Evolutionary conservation across 2,113 vertebrate species (phyloP).

Genomic region (Pollimyrus isidori): DNA sequence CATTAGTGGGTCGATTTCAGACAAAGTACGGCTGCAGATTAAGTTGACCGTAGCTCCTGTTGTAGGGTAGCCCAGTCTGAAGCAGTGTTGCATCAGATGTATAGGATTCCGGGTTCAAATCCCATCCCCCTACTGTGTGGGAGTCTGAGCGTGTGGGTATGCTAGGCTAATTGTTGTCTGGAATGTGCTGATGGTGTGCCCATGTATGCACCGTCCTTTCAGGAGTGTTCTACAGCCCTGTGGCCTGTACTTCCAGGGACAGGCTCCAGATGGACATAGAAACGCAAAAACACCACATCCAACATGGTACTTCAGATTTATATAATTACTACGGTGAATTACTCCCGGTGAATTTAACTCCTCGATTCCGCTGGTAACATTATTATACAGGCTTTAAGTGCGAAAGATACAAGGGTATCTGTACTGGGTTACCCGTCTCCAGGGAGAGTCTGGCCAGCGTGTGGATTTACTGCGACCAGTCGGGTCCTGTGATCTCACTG

Average conservation of each 20-base stretch:
- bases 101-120: not conserved
- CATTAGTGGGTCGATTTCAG: not conserved
- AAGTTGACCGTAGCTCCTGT: not conserved
- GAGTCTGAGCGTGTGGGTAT: not conserved
- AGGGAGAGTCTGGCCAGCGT: not conserved
- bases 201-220: not conserved
- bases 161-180: not conserved
- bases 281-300: not conserved
- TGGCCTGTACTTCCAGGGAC: not conserved
- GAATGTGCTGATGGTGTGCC: not conserved
- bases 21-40: not conserved
- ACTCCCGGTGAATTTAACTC: not conserved
- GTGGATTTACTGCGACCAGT: not conserved
- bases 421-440: not conserved
- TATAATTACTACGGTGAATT: not conserved
- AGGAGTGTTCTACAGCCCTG: not conserved
- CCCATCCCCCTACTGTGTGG: not conserved
- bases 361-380: not conserved
- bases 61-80: not conserved
- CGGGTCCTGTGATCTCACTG: constrained; percentile 9
- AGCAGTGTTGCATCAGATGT: not conserved
- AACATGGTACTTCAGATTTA: not conserved
- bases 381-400: not conserved
- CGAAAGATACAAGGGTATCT: not conserved
- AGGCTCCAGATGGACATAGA: not conserved